Conservation (phyloP, 2,113 vertebrate species). For the Macaca fascicularis region T2T-MFA8v1.1 NC_088391.1:94354001-94354500, state of each 20-base stretch:
- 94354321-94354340: background rate
- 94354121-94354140: background rate
- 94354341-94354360: background rate
- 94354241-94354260: background rate
- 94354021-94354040: background rate
- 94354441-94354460: background rate
- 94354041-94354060: background rate
- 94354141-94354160: background rate
- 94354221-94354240: background rate
- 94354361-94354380: background rate
- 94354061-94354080: background rate
- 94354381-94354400: background rate
- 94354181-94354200: background rate
- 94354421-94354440: no score
- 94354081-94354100: background rate
- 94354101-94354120: background rate
- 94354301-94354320: no score
- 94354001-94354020: background rate
- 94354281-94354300: background rate
- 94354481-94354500: background rate
- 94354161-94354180: background rate
- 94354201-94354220: background rate
- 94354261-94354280: background rate
- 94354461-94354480: background rate
- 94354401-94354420: background rate